Base-by-base conservation (phyloP, 2,888 invertebrate genomes). In the Nymphalis urticae region DNA sequence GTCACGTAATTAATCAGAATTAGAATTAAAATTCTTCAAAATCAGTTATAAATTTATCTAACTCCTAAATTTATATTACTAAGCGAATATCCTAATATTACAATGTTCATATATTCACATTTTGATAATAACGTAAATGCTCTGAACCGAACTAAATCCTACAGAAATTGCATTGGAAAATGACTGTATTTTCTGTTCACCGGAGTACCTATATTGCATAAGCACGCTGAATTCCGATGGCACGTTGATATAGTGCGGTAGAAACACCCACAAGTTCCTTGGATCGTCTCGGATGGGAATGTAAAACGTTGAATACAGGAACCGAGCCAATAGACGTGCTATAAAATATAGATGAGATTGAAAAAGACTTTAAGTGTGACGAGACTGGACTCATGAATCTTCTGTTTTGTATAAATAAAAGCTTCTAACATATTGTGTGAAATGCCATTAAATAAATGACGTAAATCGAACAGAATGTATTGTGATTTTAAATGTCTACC, bases 281-380 rank as follows among this genome's bases (percentile, higher is more conserved):
- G 42, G 36, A 8, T 5, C 48, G 48, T 56, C 58, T 61, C 56
- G 36, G 50, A 59, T 47, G 56, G 42, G 50, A 56, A 67, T 67
- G 62, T 58, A 67, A 62, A 62, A 24, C 48, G 67, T 63, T 61
- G 48, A 63, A 63, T 62, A 47, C 27, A 58, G 42, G 21, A 68
- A 63, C 24, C 24, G 42, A 62, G 53, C 48, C 56, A 56, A 67
- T 50, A 62, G 48, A 61, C 1, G 62, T 13, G 56, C 63, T 48
- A 63, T 50, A 65, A 53, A 54, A 54, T 54, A 54, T 54, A 53
- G 50, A 54, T 63, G 32, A 21, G 27, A 24, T 42, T 19, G n/a
- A 16, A 56, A 56, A 56, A 47, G 8, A 9, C 36, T 65, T 21
- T 21, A 10, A 32, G 47, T 21, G n/a, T 50, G 21, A 48, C 17